Evolutionary conservation across 2,113 vertebrate species (phyloP), one percentile per base, ranked within the genome.

Genomic region (Gasterosteus aculeatus): DNA sequence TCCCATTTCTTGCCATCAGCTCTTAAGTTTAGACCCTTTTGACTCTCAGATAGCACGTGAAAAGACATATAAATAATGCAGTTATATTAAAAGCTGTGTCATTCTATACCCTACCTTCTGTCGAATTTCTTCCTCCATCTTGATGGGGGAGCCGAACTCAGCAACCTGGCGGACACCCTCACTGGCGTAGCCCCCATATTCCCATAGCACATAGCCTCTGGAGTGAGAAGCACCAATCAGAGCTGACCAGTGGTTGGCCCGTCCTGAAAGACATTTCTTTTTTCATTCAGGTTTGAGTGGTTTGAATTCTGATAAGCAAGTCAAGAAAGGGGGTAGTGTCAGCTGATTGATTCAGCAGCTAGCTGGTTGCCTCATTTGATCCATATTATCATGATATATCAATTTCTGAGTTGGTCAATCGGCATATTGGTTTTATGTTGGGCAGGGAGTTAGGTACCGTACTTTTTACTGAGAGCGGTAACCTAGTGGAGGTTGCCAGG

Each of bases 71-170:
- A 73, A 29, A 59, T 10, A 5, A 7, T 46, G 19, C 12, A 10
- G 38, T 33, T 41, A 1, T 18, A 62, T 42, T 18, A 61, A 49
- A 57, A 19, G 1, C 1, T 44, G 19, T 12, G 10, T 46, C 10
- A 59, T 31, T 11, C 22, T 5, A 51, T 2, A 33, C 19, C 90
- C 80, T 95, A 99, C 98, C 92, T 98, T 97, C 69, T 97, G 96
- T 22, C 98, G 95, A 86, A 99, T 99, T 93, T 99, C 96, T 91
- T 98, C 97, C 83, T 99, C 98, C 97, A 99, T 98, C 93, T 98
- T 98, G 53, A 99, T 95, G 0, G 97, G 98, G 7, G 98, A 99
- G 0, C 98, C 98, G 80, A 97, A 72, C 75, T 99, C 98, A 8
- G 98, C 97, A 0, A 99, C 98, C 85, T 98, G 97, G 4, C 95